Evolutionary conservation across 2,888 invertebrate genomes (phyloP).

Genomic region (Xestoiulus laeticollis): DNA sequence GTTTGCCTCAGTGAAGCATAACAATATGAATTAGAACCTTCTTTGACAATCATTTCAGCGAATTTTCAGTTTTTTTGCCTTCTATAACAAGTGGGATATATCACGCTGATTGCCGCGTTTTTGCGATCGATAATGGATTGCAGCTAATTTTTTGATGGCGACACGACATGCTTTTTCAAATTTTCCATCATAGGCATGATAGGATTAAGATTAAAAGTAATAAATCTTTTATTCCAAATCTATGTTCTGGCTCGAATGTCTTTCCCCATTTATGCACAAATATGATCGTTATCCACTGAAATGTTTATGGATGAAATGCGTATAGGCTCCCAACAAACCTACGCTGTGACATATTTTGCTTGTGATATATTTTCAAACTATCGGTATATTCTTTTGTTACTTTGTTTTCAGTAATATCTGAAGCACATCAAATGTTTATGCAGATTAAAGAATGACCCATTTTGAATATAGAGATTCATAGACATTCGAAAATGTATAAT

Average conservation of each 20-base stretch:
- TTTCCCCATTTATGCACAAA: too few relatives aligned
- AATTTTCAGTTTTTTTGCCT: slow-evolving; percentile 14
- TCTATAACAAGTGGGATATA: background rate
- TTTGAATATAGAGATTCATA: too few relatives aligned
- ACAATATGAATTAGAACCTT: background rate
- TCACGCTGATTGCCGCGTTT: background rate
- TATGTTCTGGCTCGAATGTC: background rate
- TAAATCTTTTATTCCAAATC: background rate
- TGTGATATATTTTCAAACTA: too few relatives aligned
- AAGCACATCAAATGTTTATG: too few relatives aligned
- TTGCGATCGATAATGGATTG: background rate
- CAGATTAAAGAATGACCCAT: too few relatives aligned
- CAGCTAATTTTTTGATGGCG: background rate
- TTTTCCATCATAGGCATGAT: slow-evolving; percentile 13
- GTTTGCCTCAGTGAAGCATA: background rate
- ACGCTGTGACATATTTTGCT: too few relatives aligned
- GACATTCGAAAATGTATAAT: too few relatives aligned
- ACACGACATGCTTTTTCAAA: background rate
- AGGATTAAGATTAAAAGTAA: background rate
- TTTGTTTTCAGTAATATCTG: too few relatives aligned
- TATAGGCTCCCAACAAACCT: background rate
- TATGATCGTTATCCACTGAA: background rate
- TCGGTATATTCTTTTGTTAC: too few relatives aligned
- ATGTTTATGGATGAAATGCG: background rate
- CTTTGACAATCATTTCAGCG: background rate